phyloP scores from a whole-genome alignment of 2,113 vertebrate genomes.

The Henicopernis longicauda region DNA sequence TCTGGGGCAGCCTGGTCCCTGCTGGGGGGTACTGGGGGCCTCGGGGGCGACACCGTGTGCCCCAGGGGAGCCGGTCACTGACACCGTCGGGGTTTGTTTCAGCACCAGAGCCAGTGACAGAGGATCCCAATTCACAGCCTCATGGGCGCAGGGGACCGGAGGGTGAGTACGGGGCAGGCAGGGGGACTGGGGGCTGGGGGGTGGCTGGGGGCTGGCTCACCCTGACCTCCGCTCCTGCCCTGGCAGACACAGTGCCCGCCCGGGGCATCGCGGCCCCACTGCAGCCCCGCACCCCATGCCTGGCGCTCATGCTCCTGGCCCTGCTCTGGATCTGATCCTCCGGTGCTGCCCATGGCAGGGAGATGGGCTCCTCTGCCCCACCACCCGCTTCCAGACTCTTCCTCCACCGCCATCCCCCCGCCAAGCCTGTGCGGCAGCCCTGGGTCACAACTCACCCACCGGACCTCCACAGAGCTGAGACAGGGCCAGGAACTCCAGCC shows the following conservation, averaged over 20 bases:
- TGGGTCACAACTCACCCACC: background rate
- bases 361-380: background rate
- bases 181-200: rapidly evolving
- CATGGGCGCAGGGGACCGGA: background rate
- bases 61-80: background rate
- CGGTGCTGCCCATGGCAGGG: background rate
- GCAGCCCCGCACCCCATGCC: background rate
- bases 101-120: background rate
- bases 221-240: background rate
- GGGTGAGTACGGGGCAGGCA: background rate
- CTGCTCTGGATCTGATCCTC: slow-evolving; percentile 30
- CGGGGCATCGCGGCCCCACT: background rate
- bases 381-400: background rate
- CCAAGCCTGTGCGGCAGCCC: background rate
- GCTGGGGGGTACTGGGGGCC: too few species aligned
- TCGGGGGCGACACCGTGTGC: background rate
- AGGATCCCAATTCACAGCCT: slow-evolving; percentile 48
- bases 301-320: background rate
- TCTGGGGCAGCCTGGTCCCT: background rate
- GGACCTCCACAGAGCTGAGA: background rate
- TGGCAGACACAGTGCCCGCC: background rate
- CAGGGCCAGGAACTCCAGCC: background rate
- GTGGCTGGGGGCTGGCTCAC: rapidly evolving
- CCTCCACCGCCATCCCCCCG: background rate
- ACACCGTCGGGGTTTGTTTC: background rate